A percentile compares a stretch with the other conserved stretches of the same genome.
Evolutionary conservation across 1,140 invertebrate species (phyloP).

Genomic region (Pogonomyrmex barbatus): DNA sequence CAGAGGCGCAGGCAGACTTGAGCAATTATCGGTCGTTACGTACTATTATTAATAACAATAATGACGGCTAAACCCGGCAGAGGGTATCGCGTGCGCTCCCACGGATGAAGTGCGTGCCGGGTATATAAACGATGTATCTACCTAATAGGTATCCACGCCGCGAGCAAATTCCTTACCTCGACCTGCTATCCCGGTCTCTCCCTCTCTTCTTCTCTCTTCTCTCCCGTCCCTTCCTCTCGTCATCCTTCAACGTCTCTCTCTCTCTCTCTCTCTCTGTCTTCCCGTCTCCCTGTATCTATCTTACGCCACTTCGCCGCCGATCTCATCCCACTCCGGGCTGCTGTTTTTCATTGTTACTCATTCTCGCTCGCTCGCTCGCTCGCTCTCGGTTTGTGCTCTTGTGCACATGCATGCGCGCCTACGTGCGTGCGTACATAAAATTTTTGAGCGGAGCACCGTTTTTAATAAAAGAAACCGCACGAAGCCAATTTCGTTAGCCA

Average conservation of each 20-base stretch:
- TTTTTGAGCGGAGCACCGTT: slow-evolving; percentile 48
- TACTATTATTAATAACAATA: slow-evolving; percentile 86
- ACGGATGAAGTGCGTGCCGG: slow-evolving; percentile 84
- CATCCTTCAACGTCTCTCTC: slow-evolving; percentile 61
- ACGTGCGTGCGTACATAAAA: slow-evolving; percentile 46
- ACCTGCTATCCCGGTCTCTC: slow-evolving; percentile 64
- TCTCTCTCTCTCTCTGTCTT: slow-evolving; percentile 65
- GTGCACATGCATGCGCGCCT: not conserved
- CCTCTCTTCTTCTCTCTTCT: slow-evolving; percentile 40
- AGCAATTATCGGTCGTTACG: slow-evolving; percentile 84
- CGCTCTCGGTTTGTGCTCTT: slow-evolving; percentile 49
- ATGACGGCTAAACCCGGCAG: slow-evolving; percentile 80
- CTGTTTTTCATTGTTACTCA: slow-evolving; percentile 50
- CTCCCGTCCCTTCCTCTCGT: slow-evolving; percentile 58
- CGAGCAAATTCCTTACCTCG: slow-evolving; percentile 82
- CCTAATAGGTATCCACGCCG: slow-evolving; percentile 85
- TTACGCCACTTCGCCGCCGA: not conserved
- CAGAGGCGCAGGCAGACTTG: slow-evolving; percentile 84
- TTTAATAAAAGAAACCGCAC: slow-evolving; percentile 75
- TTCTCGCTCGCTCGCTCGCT: not conserved
- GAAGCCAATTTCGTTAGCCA: slow-evolving; percentile 66
- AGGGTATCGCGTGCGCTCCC: slow-evolving; percentile 83
- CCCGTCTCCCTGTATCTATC: slow-evolving; percentile 42
- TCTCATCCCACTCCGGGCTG: not conserved
- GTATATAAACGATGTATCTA: slow-evolving; percentile 84